These are phyloP conservation scores for Corvus moneduloides DNA, from an alignment of 2,113 vertebrate species.

Conservation along the genomic window DNA sequence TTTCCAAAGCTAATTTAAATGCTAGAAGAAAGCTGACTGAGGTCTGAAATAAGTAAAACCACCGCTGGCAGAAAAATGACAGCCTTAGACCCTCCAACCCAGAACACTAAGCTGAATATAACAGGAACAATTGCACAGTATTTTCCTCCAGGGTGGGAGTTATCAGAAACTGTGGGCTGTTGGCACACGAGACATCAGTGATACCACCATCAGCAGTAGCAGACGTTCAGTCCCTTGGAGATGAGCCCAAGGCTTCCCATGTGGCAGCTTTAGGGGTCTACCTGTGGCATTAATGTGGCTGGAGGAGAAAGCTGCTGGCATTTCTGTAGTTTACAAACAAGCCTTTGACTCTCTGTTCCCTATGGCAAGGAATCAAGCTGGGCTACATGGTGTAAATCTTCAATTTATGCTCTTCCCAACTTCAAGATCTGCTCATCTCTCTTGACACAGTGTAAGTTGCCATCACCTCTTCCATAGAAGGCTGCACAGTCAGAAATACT, in stretches of 20 bases:
- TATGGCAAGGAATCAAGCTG: neutral
- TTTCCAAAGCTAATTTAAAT: conserved; percentile 7
- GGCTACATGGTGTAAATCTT: neutral
- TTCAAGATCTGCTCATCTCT: neutral
- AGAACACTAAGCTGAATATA: neutral
- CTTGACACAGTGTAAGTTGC: neutral
- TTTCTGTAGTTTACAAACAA: neutral
- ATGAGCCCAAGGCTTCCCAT: neutral
- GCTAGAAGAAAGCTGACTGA: neutral
- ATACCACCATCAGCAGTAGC: neutral
- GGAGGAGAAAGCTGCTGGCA: neutral
- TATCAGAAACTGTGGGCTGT: neutral
- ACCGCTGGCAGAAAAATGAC: neutral
- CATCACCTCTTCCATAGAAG: neutral
- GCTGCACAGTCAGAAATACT: neutral
- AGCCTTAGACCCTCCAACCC: neutral
- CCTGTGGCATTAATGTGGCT: neutral
- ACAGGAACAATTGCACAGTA: neutral
- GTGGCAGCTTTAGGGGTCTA: neutral
- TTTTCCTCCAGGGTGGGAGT: neutral
- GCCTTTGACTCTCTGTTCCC: neutral
- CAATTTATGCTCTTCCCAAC: neutral
- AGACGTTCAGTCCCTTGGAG: neutral
- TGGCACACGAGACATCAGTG: neutral
- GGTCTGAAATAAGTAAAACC: neutral